Evolutionary conservation across 2,797 vertebrate genomes (phyloP).

Genomic region (Intellagama lesueurii): DNA sequence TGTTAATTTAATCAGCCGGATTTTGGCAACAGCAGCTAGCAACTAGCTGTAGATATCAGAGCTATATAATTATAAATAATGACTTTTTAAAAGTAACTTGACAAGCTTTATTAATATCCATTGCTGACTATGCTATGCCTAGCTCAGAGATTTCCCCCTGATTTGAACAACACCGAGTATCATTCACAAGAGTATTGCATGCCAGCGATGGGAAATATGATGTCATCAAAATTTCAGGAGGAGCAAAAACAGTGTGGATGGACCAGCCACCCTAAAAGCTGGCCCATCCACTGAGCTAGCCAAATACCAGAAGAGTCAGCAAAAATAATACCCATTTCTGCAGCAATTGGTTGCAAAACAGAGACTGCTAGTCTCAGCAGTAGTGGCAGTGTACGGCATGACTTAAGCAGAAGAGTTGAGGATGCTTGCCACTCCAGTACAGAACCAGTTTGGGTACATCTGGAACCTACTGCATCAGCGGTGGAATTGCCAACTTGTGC

Average conservation of each 20-base stretch:
- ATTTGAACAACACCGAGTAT: background rate
- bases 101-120: background rate
- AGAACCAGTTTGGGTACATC: background rate
- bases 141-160: too few relatives aligned
- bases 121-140: background rate
- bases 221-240: background rate
- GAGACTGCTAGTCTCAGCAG: background rate
- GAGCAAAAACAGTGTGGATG: background rate
- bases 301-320: background rate
- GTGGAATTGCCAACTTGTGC: background rate
- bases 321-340: background rate
- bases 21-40: too few relatives aligned
- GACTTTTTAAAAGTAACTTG: too few relatives aligned
- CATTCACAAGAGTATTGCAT: background rate
- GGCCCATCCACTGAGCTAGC: background rate
- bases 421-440: background rate
- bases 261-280: too few relatives aligned
- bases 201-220: too few relatives aligned
- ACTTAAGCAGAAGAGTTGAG: background rate
- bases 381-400: background rate
- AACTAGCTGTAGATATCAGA: too few relatives aligned
- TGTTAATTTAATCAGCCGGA: too few relatives aligned
- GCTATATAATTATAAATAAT: too few relatives aligned
- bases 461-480: slow-evolving; percentile 6
- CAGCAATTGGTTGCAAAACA: background rate